A percentile compares a stretch with the other conserved stretches of the same genome.
These are phyloP conservation scores for Stegostoma tigrinum DNA, from an alignment of 2,113 vertebrate species.

Conservation along the genomic window DNA sequence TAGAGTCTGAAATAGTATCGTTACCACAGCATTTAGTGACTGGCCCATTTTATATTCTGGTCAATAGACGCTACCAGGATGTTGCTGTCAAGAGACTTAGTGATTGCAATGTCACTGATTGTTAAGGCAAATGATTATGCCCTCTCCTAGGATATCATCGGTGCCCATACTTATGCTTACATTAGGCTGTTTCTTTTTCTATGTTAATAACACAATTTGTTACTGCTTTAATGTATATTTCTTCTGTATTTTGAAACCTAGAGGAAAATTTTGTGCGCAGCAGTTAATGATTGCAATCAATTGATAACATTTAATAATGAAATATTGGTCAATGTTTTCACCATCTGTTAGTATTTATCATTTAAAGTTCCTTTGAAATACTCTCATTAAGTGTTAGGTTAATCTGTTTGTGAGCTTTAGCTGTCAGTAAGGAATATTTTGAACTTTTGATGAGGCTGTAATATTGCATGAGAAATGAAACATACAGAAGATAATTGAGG, in stretches of 20 bases:
- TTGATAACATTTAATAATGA: neutral
- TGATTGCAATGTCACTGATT: neutral
- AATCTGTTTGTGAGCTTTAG: neutral
- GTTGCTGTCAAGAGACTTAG: neutral
- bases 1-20: too few relatives aligned
- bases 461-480: neutral
- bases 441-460: neutral
- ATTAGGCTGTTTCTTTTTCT: neutral
- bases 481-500: neutral
- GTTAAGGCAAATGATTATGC: neutral
- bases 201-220: neutral
- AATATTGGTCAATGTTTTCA: neutral
- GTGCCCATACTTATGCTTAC: neutral
- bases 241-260: neutral
- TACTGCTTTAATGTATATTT: neutral
- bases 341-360: neutral
- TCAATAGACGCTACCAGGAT: neutral
- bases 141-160: neutral
- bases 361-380: neutral
- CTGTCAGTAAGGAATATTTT: neutral
- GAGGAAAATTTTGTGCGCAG: neutral
- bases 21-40: neutral
- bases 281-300: neutral
- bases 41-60: neutral
- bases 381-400: neutral